Percentiles rank a stretch among this genome's conserved stretches.
These are phyloP conservation scores for Druceiella hillmani DNA, from an alignment of 2,888 invertebrate genomes.

Conservation along the genomic window DNA sequence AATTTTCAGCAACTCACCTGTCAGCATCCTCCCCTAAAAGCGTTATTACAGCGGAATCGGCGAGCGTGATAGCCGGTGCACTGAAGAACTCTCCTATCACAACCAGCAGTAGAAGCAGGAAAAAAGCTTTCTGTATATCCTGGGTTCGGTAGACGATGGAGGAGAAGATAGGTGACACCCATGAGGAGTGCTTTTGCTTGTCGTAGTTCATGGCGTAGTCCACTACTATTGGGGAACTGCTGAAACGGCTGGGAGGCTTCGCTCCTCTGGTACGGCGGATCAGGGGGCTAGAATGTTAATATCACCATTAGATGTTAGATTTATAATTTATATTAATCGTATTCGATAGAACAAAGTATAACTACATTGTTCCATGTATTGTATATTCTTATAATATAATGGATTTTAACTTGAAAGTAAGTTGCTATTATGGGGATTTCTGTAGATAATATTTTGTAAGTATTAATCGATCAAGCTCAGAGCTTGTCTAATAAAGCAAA, in stretches of 20 bases:
- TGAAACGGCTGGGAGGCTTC: constrained; percentile 36
- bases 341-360: constrained; percentile 18
- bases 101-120: constrained; percentile 85
- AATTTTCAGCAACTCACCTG: too few species aligned
- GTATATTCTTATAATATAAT: too few species aligned
- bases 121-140: constrained; percentile 95
- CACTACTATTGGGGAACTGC: constrained; percentile 71
- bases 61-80: constrained; percentile 92
- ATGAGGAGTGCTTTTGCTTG: constrained; percentile 60
- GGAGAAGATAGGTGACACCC: constrained; percentile 88
- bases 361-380: too few species aligned
- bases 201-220: constrained; percentile 72
- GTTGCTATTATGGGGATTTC: too few species aligned
- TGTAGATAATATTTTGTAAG: too few species aligned
- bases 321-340: neutral
- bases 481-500: too few species aligned
- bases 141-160: constrained; percentile 84
- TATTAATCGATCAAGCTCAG: too few species aligned
- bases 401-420: too few species aligned
- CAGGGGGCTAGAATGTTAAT: constrained; percentile 31
- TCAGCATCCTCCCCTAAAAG: constrained; percentile 85
- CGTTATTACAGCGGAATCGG: constrained; percentile 87
- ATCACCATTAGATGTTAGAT: neutral
- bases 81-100: constrained; percentile 97
- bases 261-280: constrained; percentile 35